Percentiles rank a stretch among this genome's conserved stretches.
These are phyloP conservation scores for Synanthedon vespiformis DNA, from an alignment of 2,888 invertebrate genomes.

Conservation along the genomic window DNA sequence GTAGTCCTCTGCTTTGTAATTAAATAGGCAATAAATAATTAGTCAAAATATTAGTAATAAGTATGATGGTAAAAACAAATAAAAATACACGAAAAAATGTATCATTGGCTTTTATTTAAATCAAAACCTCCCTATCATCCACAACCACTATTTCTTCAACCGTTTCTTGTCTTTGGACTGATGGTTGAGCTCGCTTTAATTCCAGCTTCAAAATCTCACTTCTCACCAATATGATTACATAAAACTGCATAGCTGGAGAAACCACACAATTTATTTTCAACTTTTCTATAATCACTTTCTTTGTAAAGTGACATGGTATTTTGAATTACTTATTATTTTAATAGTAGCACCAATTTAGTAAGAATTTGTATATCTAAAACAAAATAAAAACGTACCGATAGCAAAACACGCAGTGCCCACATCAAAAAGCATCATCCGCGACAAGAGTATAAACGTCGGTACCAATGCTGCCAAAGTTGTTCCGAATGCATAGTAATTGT, in stretches of 20 bases:
- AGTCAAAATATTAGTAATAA: too few species aligned
- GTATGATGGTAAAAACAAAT: too few species aligned
- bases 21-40: too few species aligned
- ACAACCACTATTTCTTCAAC: slow-evolving; percentile 23
- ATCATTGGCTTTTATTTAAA: background rate
- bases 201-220: slow-evolving; percentile 52
- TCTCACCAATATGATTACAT: slow-evolving; percentile 51
- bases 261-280: background rate
- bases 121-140: slow-evolving; percentile 18
- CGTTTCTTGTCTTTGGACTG: background rate
- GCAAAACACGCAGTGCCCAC: slow-evolving; percentile 35
- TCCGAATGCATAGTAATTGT: slow-evolving; percentile 45
- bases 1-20: too few species aligned
- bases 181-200: slow-evolving; percentile 9
- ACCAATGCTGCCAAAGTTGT: slow-evolving; percentile 40
- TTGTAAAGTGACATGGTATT: background rate
- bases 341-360: background rate
- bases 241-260: slow-evolving; percentile 46
- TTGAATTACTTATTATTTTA: background rate
- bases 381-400: slow-evolving; percentile 28
- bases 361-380: background rate
- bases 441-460: slow-evolving; percentile 38
- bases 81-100: too few species aligned
- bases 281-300: background rate
- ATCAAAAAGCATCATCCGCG: slow-evolving; percentile 32